Conservation (phyloP, 2,113 vertebrate genomes). For the Tinamus guttatus region DNA sequence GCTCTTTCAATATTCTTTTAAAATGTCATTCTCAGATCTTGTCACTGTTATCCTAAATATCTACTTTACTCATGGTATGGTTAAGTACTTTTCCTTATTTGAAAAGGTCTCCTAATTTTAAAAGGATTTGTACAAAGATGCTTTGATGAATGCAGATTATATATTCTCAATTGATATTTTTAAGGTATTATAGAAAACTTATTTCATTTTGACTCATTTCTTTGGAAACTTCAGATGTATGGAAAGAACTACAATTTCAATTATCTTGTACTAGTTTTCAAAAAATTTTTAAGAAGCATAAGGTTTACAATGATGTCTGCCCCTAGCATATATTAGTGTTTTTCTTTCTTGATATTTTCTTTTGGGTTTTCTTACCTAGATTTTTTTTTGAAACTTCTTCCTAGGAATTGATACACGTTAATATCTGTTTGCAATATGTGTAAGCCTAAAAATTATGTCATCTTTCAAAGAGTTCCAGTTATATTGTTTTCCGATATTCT, state of each 20-base stretch:
- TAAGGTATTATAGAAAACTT: background rate
- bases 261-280: background rate
- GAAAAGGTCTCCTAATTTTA: background rate
- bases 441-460: background rate
- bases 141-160: background rate
- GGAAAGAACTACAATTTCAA: background rate
- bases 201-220: background rate
- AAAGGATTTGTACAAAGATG: background rate
- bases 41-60: background rate
- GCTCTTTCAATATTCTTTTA: background rate
- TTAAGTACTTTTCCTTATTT: background rate
- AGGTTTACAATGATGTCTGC: background rate
- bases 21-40: background rate
- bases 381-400: background rate
- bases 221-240: background rate
- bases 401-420: background rate
- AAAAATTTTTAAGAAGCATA: background rate
- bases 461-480: background rate
- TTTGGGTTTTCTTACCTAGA: background rate
- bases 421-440: fast-evolving
- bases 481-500: background rate
- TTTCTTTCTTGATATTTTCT: background rate
- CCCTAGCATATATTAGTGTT: background rate
- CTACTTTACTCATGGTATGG: background rate
- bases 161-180: background rate